phyloP scores from a whole-genome alignment of 1,140 invertebrate genomes.

The Drosophila nannoptera region DNA sequence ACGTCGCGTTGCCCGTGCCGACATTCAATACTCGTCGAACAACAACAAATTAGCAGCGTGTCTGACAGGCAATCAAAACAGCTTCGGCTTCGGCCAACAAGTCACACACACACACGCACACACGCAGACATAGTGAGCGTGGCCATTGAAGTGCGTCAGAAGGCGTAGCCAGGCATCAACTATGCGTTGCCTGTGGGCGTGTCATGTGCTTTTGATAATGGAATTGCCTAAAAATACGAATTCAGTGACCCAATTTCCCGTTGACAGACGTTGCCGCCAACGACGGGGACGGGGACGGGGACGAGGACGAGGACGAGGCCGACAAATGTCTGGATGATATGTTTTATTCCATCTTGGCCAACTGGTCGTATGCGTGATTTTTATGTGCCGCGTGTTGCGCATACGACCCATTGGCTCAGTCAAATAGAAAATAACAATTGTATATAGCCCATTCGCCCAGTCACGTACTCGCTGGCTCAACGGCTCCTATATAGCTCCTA shows the following conservation, averaged over 20 bases:
- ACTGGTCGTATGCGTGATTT: constrained; percentile 65
- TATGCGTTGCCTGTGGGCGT: constrained; percentile 23
- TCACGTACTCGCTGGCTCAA: constrained; percentile 53
- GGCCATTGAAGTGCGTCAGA: constrained; percentile 10
- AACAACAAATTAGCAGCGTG: constrained; percentile 30
- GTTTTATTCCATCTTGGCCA: constrained; percentile 1
- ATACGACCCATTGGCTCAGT: constrained; percentile 46
- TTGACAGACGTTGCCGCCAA: constrained; percentile 31
- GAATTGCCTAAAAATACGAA: constrained; percentile 61
- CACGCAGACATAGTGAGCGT: too few species aligned
- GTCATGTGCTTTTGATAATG: constrained; percentile 9
- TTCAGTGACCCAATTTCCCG: constrained; percentile 70
- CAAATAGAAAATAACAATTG: constrained; percentile 68
- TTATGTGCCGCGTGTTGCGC: constrained; percentile 56
- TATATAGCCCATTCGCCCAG: constrained; percentile 18
- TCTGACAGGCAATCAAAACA: constrained; percentile 37
- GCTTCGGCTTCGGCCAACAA: constrained; percentile 12
- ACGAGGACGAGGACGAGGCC: neutral
- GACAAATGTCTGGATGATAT: constrained; percentile 57
- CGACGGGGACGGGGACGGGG: neutral
- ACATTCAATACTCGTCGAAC: neutral
- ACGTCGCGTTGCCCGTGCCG: neutral
- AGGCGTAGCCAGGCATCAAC: neutral
- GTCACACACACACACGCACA: too few species aligned
- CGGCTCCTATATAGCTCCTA: neutral